Evolutionary conservation across 2,888 invertebrate genomes (phyloP).

Genomic region (Leucozona laternaria): DNA sequence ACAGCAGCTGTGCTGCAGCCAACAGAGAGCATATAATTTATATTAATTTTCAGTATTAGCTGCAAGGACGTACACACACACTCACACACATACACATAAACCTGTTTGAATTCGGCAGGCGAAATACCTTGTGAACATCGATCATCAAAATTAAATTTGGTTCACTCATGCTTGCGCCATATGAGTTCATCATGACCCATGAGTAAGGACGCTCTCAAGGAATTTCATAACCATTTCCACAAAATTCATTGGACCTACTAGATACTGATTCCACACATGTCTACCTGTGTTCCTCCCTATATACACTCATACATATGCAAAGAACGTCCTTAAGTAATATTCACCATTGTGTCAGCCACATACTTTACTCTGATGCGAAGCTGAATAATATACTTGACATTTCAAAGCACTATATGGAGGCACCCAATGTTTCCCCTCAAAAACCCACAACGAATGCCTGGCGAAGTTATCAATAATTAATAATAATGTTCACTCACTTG

Average conservation of each 20-base stretch:
- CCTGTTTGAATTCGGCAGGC: not conserved
- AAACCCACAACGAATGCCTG: not conserved
- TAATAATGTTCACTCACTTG: conserved; percentile 84
- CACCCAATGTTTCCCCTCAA: not conserved
- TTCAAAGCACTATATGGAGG: conserved; percentile 30
- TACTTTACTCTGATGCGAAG: too few species aligned
- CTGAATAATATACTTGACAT: conserved; percentile 32
- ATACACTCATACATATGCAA: not conserved
- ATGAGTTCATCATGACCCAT: not conserved
- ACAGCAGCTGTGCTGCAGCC: conserved; percentile 37
- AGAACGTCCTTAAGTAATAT: conserved; percentile 49
- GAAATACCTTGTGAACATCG: conserved; percentile 59
- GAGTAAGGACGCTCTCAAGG: conserved; percentile 26
- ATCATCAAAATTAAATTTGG: conserved; percentile 74
- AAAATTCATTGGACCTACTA: conserved; percentile 3
- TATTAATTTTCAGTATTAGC: conserved; percentile 68
- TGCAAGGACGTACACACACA: conserved; percentile 32
- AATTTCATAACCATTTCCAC: conserved; percentile 48
- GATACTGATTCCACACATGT: not conserved
- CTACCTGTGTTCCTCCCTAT: not conserved
- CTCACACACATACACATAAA: not conserved
- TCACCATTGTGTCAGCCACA: conserved; percentile 45
- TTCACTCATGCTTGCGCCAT: conserved; percentile 43
- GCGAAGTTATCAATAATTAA: conserved; percentile 64
- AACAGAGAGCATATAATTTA: conserved; percentile 51